Evolutionary conservation across 2,888 invertebrate genomes (phyloP), one percentile per base, ranked within the genome.

Genomic region (Mactromeris polynyma): DNA sequence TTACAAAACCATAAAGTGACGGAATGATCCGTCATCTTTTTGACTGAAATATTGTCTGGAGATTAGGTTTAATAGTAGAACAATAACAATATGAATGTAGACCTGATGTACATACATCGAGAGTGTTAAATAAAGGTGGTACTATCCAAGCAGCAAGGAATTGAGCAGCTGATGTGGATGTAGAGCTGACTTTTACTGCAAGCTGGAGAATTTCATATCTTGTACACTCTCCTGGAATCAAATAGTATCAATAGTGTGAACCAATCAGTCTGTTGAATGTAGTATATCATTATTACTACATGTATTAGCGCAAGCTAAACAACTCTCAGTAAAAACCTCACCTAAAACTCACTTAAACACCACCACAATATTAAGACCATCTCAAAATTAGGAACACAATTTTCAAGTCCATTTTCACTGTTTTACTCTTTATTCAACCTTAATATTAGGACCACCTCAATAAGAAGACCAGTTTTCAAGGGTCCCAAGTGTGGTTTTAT

Each of bases 91-190:
- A 26, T 26, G 3, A 26, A 9, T n/a, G 26, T 77, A 36, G 33
- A 69, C 26, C 0, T 42, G 51, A 21, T 6, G 11, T 14, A 82
- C 93, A 93, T 93, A 96, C 96, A 77, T 91, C 40, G 21, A 96
- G 87, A 21, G 95, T 94, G 73, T 90, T 93, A 87, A 94, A 94
- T 11, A 96, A 91, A 26, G 96, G 95, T 6, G 95, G 92, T 4
- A 93, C 90, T 81, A 96, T 89, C 96, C 96, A 96, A 4, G 96
- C 94, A 0, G 95, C 92, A 46, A 96, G 64, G 77, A 96, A 95
- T 84, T 95, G 89, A 58, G 95, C 93, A 19, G 96, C 95, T 77
- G 94, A 95, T 2, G 95, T 92, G 0, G 96, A 92, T 9, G 93
- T 90, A 0, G 83, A 73, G 86, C 95, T 94, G 90, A 95, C 95